phyloP scores from a whole-genome alignment of 2,888 invertebrate genomes.

The Lobophora halterata region DNA sequence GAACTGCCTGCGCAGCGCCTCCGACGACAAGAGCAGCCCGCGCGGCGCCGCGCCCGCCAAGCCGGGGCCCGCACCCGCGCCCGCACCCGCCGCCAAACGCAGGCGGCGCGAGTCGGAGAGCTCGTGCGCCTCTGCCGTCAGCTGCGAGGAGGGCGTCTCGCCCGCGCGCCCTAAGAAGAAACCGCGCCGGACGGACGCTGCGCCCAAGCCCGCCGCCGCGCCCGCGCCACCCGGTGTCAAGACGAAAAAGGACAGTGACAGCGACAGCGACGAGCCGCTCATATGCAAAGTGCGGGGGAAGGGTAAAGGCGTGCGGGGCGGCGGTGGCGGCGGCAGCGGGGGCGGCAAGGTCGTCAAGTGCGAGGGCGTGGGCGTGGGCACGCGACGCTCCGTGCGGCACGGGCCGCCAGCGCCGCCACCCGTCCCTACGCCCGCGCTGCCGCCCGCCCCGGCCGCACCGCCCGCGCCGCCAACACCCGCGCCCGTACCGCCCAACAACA shows the following conservation, averaged over 20 bases:
- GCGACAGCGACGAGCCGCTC: constrained; percentile 90
- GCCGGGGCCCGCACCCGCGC: constrained; percentile 60
- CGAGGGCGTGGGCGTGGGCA: constrained; percentile 74
- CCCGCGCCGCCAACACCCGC: constrained; percentile 39
- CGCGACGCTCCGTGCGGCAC: constrained; percentile 79
- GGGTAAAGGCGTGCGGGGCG: constrained; percentile 43
- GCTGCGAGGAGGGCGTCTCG: constrained; percentile 77
- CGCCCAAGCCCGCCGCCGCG: constrained; percentile 73
- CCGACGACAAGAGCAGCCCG: constrained; percentile 63
- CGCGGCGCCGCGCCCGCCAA: constrained; percentile 51
- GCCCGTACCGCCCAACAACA: constrained; percentile 48
- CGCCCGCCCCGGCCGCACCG: constrained; percentile 38
- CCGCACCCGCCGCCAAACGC: constrained; percentile 78
- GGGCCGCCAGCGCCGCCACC: constrained; percentile 49
- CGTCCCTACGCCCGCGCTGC: constrained; percentile 44
- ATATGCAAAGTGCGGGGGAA: constrained; percentile 85
- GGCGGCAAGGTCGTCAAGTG: constrained; percentile 37
- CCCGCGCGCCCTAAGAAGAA: constrained; percentile 64
- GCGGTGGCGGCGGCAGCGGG: too few species aligned
- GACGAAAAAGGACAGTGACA: constrained; percentile 84
- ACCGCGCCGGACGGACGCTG: constrained; percentile 49
- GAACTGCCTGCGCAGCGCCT: constrained; percentile 59
- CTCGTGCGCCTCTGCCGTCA: constrained; percentile 83
- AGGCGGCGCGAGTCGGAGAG: constrained; percentile 91
- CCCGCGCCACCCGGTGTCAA: constrained; percentile 62